Percentiles rank a stretch among this genome's conserved stretches.
phyloP scores from a whole-genome alignment of 2,113 vertebrate genomes.

The Anolis sagrei region DNA sequence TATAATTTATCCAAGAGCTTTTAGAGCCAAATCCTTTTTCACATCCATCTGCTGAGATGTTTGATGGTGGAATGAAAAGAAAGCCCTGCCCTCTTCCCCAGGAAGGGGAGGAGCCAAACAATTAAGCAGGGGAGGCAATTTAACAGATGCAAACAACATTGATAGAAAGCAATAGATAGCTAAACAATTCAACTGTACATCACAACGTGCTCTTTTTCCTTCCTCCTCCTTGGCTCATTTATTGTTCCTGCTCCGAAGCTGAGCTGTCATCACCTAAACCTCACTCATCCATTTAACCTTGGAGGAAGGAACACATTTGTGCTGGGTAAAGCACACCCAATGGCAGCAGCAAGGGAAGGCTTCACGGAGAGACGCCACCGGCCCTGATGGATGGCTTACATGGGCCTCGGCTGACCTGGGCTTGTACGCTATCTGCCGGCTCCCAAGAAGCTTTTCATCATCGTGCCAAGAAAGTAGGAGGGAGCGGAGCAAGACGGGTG shows the following conservation, averaged over 20 bases:
- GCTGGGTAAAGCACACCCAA: slow-evolving; percentile 71
- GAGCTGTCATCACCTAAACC: slow-evolving; percentile 65
- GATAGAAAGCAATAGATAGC: too few species aligned
- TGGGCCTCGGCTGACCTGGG: slow-evolving; percentile 75
- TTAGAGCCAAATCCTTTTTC: too few species aligned
- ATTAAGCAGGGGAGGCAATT: too few species aligned
- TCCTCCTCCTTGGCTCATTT: not conserved
- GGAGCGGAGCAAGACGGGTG: slow-evolving; percentile 9
- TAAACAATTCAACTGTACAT: too few species aligned
- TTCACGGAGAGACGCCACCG: slow-evolving; percentile 45
- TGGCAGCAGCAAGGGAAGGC: slow-evolving; percentile 61
- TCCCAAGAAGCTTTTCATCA: slow-evolving; percentile 79
- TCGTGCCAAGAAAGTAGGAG: slow-evolving; percentile 71
- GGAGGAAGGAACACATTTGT: slow-evolving; percentile 76
- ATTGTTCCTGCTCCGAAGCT: not conserved
- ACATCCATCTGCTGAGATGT: too few species aligned
- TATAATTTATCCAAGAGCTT: too few species aligned
- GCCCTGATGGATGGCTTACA: slow-evolving; percentile 83
- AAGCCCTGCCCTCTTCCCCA: too few species aligned
- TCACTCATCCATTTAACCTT: slow-evolving; percentile 80
- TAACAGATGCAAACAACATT: too few species aligned
- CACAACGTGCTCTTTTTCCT: too few species aligned
- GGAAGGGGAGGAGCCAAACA: too few species aligned
- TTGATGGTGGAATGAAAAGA: too few species aligned
- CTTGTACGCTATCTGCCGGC: slow-evolving; percentile 80